Percentiles rank a stretch among this genome's conserved stretches.
Conservation (phyloP, 2,113 vertebrate species). For the Microcebus lehilahytsara region DNA sequence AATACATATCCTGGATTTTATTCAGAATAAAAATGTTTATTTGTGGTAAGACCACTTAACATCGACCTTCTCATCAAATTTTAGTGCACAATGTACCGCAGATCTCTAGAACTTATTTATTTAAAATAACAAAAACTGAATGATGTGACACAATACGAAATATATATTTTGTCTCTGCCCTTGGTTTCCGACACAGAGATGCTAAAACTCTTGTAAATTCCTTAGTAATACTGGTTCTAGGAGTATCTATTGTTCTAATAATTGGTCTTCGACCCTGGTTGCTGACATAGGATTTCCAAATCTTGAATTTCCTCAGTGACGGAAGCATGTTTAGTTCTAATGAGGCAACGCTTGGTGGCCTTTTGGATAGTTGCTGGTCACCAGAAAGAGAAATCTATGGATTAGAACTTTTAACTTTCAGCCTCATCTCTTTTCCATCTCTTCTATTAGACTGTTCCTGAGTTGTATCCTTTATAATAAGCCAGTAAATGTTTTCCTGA, state of each 20-base stretch:
- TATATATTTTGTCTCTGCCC: not conserved
- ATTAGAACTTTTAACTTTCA: not conserved
- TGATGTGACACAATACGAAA: not conserved
- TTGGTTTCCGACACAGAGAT: not conserved
- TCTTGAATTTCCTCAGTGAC: not conserved
- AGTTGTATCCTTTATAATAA: not conserved
- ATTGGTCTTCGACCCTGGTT: not conserved
- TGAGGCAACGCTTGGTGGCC: too few species aligned
- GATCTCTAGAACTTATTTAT: not conserved
- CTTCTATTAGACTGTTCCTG: not conserved
- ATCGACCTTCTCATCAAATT: not conserved
- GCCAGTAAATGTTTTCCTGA: not conserved
- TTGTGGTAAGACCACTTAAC: not conserved
- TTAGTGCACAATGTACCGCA: not conserved
- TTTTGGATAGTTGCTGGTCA: not conserved
- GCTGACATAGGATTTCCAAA: not conserved
- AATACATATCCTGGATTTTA: not conserved
- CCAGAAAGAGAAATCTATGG: not conserved
- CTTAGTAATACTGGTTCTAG: not conserved
- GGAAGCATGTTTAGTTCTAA: not conserved
- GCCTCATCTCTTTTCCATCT: not conserved
- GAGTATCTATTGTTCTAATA: not conserved
- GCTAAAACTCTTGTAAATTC: not conserved
- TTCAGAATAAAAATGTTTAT: not conserved
- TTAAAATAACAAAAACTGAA: not conserved